Percentiles rank a stretch among this genome's conserved stretches.
These are phyloP conservation scores for Aradus depressus DNA, from an alignment of 2,888 invertebrate species.

Conservation along the genomic window DNA sequence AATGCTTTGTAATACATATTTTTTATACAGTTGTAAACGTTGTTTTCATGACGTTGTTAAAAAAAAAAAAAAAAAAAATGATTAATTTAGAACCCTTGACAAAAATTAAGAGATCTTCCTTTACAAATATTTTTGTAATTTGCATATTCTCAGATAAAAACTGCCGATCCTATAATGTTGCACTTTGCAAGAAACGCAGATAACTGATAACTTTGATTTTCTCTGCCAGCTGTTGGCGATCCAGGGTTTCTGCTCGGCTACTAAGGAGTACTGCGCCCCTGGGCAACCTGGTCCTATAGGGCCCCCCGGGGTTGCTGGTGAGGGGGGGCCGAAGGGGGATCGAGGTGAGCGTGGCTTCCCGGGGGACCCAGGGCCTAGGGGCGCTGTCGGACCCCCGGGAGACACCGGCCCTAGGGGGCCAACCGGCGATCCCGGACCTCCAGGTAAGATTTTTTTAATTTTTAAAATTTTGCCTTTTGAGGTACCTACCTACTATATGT, in stretches of 20 bases:
- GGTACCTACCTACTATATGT: too few relatives aligned
- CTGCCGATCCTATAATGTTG: too few relatives aligned
- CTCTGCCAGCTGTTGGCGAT: slow-evolving; percentile 66
- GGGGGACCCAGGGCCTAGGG: slow-evolving; percentile 36
- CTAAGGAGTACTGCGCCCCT: slow-evolving; percentile 67
- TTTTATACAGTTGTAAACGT: too few relatives aligned
- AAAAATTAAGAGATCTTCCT: neutral
- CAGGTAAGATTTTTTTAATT: slow-evolving; percentile 34
- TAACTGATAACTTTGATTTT: slow-evolving; percentile 25
- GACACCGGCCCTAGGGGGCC: slow-evolving; percentile 56
- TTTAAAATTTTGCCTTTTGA: too few relatives aligned
- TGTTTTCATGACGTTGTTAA: too few relatives aligned
- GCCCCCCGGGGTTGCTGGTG: slow-evolving; percentile 35
- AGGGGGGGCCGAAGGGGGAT: slow-evolving; percentile 34
- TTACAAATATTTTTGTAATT: too few relatives aligned
- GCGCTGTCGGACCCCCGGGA: slow-evolving; percentile 55
- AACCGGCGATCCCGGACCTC: slow-evolving; percentile 51
- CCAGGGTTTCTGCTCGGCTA: slow-evolving; percentile 72
- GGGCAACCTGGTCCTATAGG: slow-evolving; percentile 46
- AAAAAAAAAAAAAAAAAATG: too few relatives aligned
- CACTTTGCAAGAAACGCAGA: too few relatives aligned
- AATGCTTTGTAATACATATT: too few relatives aligned
- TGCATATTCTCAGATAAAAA: too few relatives aligned
- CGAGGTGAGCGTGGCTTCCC: slow-evolving; percentile 38
- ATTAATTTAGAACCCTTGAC: neutral